Evolutionary conservation across 2,113 vertebrate species (phyloP).

Genomic region (Rhinolophus ferrumequinum): DNA sequence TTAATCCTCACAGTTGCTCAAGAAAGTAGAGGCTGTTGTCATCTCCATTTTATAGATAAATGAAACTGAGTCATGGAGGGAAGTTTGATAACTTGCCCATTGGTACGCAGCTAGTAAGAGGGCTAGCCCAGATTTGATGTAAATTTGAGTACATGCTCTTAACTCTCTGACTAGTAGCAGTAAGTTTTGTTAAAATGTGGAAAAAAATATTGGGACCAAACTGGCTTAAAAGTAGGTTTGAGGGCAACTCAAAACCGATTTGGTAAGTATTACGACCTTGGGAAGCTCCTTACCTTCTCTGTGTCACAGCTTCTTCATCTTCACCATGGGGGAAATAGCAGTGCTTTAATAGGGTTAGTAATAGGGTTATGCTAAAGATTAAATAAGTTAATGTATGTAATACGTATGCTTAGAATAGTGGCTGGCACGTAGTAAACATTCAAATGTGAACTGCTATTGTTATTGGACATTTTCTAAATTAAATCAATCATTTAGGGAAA

Average conservation of each 20-base stretch:
- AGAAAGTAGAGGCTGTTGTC: not conserved
- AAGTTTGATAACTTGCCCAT: constrained; percentile 17
- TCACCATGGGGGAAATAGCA: not conserved
- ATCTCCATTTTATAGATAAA: constrained; percentile 1
- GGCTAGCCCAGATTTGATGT: not conserved
- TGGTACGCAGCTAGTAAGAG: not conserved
- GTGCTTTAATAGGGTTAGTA: not conserved
- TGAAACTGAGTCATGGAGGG: constrained; percentile 37
- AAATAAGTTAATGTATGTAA: constrained; percentile 14
- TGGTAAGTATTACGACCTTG: not conserved
- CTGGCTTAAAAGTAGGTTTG: not conserved
- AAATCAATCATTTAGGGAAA: constrained; percentile 46
- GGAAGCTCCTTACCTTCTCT: not conserved
- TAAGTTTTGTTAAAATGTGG: not conserved
- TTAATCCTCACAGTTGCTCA: not conserved
- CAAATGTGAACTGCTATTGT: constrained; percentile 14
- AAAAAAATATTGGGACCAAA: not conserved
- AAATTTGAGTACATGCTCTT: not conserved
- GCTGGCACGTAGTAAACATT: constrained; percentile 28
- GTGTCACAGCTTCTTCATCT: not conserved
- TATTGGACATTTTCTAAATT: constrained; percentile 44
- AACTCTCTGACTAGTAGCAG: not conserved
- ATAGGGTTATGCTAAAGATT: not conserved
- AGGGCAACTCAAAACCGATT: not conserved
- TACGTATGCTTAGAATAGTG: not conserved